Percentiles rank a stretch among this genome's conserved stretches.
Conservation (phyloP, 2,888 invertebrate species). For the Drosophila austrosaltans region DNA sequence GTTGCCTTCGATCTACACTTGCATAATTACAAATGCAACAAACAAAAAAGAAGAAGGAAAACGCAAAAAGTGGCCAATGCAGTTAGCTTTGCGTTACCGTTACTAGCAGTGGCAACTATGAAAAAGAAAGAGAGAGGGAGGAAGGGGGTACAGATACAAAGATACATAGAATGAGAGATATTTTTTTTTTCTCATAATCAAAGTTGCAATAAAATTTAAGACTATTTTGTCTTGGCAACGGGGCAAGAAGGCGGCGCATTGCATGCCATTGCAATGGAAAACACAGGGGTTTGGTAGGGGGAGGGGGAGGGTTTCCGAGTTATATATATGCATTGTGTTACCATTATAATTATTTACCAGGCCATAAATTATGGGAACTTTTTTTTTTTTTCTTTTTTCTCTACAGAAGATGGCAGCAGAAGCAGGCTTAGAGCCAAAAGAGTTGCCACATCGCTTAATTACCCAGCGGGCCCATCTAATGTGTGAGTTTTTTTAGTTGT, state of each 20-base stretch:
- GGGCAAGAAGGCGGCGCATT: neutral
- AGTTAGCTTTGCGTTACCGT: conserved; percentile 69
- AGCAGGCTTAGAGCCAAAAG: conserved; percentile 26
- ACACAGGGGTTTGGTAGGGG: neutral
- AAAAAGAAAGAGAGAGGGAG: no score
- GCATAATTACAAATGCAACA: conserved; percentile 60
- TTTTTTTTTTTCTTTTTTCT: neutral
- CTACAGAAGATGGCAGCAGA: conserved; percentile 1
- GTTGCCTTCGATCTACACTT: conserved; percentile 53
- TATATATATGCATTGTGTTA: conserved; percentile 60
- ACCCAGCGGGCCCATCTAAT: conserved; percentile 56
- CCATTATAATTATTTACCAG: conserved; percentile 73
- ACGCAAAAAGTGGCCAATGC: conserved; percentile 61
- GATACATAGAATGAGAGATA: neutral
- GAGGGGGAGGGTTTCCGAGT: neutral
- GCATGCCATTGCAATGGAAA: conserved; percentile 11
- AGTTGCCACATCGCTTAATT: conserved; percentile 75
- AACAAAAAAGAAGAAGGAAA: conserved; percentile 46
- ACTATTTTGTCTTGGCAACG: conserved; percentile 61
- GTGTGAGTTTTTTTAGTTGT: conserved; percentile 30
- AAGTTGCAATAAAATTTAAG: conserved; percentile 73
- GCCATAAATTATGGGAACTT: conserved; percentile 73
- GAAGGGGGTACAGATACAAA: neutral
- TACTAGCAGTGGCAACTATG: conserved; percentile 30
- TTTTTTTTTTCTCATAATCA: conserved; percentile 68